These are phyloP conservation scores for Oikopleura albicans DNA, from an alignment of 23 tunicate genomes.

Conservation along the genomic window DNA sequence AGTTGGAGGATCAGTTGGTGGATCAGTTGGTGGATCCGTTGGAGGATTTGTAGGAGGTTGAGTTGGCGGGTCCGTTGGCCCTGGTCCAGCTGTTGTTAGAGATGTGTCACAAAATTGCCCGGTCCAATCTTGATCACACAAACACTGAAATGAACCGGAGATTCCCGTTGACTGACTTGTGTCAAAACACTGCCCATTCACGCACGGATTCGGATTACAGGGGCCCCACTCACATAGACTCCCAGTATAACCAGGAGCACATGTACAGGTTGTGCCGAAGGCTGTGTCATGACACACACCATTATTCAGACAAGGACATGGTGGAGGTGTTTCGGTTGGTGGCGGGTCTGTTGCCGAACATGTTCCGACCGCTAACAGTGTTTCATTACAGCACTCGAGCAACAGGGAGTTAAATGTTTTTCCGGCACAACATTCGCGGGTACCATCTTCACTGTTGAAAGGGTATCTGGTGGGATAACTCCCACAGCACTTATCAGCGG, in stretches of 20 bases:
- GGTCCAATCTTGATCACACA: background rate
- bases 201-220: background rate
- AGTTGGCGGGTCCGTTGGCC: background rate
- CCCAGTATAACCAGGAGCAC: background rate
- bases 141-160: constrained; percentile 1
- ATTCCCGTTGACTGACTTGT: background rate
- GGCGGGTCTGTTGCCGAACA: background rate
- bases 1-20: background rate
- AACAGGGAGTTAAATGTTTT: background rate
- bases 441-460: constrained; percentile 10
- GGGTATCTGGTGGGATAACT: constrained; percentile 8
- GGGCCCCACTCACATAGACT: background rate
- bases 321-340: background rate
- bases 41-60: background rate
- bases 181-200: background rate
- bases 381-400: background rate
- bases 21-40: background rate
- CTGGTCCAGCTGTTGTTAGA: background rate
- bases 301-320: background rate
- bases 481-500: constrained; percentile 8
- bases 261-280: background rate
- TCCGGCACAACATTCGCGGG: background rate
- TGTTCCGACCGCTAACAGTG: background rate
- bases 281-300: background rate
- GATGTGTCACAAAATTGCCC: background rate